Base-by-base conservation (phyloP, 2,113 vertebrate species). In the Pelecanus crispus region DNA sequence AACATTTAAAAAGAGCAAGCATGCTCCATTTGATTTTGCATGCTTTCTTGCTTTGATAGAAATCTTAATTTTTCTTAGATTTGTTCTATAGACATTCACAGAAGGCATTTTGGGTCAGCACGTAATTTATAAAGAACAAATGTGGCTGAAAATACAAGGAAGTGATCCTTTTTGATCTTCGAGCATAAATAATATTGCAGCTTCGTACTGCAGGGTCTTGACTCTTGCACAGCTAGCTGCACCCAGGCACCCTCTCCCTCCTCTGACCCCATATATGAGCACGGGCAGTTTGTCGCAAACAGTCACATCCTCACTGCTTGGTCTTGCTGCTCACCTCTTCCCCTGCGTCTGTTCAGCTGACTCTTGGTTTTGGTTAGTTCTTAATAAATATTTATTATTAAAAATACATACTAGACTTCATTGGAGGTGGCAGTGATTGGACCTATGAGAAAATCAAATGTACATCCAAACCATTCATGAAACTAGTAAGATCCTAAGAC, bases 251-350 rank as follows among this genome's bases (percentile, higher is more conserved):
- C 25, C 7, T 44, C 19, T 71, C 38, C 17, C 13, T 40, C 24
- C 16, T 80, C 9, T 45, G 32, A 50, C 7, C 3, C 22, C 11
- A 6, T 16, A 26, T 0, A 0, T 16, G 22, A 87, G 36, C 22
- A 63, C 0, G 0, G 6, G 5, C 12, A 32, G 10, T n/a, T 45
- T 67, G 40, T 47, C 21, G 68, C 2, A 3, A 56, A 29, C 17
- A 49, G 25, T 36, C 20, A 29, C 13, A 36, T 19, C 34, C 21
- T 29, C 15, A 50, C 19, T 0, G 1, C 16, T 66, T 45, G 10
- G 6, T 66, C 31, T 83, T 55, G 31, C 36, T 88, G 25, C 32
- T 72, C 0, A 0, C 10, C 17, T 61, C 72, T 47, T 12, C 24
- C 19, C 7, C 4, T 12, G 13, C 56, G 11, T 38, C 36, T 71